These are phyloP conservation scores for Drosophila aff. DNA, from an alignment of 1,140 invertebrate genomes.

Conservation along the genomic window DNA sequence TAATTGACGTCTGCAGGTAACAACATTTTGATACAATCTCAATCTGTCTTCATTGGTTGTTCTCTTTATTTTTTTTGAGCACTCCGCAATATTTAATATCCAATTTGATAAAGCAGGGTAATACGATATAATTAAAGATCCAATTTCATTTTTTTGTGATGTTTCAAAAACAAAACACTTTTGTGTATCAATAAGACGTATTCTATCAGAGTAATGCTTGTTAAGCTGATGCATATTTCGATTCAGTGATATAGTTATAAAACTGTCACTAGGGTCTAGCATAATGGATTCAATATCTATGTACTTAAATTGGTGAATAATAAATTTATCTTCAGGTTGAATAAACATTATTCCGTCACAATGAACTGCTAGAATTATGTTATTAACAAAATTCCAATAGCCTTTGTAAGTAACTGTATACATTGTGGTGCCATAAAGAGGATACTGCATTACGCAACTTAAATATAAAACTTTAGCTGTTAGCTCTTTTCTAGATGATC, in stretches of 20 bases:
- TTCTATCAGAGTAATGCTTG: conserved; percentile 72
- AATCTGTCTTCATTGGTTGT: conserved; percentile 94
- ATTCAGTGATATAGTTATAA: conserved; percentile 93
- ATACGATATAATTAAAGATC: conserved; percentile 96
- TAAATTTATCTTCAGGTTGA: conserved; percentile 95
- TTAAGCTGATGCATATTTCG: conserved; percentile 83
- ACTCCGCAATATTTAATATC: conserved; percentile 93
- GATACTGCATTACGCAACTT: conserved; percentile 98
- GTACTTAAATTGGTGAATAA: conserved; percentile 95
- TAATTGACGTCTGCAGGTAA: conserved; percentile 91
- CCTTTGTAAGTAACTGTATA: conserved; percentile 96
- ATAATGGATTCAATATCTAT: conserved; percentile 95
- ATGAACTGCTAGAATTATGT: conserved; percentile 91
- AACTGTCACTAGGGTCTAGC: conserved; percentile 95
- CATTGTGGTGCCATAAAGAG: conserved; percentile 96
- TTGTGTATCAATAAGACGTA: conserved; percentile 86
- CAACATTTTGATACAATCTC: conserved; percentile 92
- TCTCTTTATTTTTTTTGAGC: conserved; percentile 86
- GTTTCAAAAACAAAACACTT: conserved; percentile 98
- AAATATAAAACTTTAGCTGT: conserved; percentile 97
- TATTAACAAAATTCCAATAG: conserved; percentile 94
- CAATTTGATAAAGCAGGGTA: conserved; percentile 93
- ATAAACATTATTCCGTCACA: conserved; percentile 95
- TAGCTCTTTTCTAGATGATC: conserved; percentile 94
- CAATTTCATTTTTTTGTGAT: conserved; percentile 94